Conservation (phyloP, 2,888 invertebrate species). For the Tiliacea citrago region DNA sequence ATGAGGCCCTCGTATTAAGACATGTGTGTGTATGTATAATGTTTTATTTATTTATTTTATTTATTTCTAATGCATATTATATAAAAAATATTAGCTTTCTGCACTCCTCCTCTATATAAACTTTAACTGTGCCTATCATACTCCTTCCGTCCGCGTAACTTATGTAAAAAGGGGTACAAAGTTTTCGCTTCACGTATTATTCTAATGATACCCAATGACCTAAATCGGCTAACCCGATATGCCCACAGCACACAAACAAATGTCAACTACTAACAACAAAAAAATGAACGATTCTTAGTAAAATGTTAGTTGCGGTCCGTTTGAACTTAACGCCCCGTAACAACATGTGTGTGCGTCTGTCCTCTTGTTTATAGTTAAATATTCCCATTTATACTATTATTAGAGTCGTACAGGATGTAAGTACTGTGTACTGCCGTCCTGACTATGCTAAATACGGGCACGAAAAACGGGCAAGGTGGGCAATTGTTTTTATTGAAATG, state of each 20-base stretch:
- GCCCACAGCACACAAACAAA: conserved; percentile 39
- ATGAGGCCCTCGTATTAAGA: too few species aligned
- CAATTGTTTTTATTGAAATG: conserved; percentile 54
- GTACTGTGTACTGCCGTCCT: conserved; percentile 57
- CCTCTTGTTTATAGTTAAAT: conserved; percentile 66
- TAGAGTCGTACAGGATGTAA: conserved; percentile 65
- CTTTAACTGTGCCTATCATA: too few species aligned
- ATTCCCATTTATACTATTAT: conserved; percentile 68
- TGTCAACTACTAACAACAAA: conserved; percentile 51
- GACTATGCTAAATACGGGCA: conserved; percentile 58
- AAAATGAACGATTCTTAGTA: conserved; percentile 63
- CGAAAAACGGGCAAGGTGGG: conserved; percentile 54
- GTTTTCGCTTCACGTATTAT: too few species aligned
- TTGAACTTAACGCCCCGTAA: conserved; percentile 69
- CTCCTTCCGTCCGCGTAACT: too few species aligned
- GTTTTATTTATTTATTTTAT: too few species aligned
- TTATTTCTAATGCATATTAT: too few species aligned
- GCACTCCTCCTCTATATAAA: too few species aligned
- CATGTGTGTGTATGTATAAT: too few species aligned
- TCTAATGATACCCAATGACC: conserved; percentile 28
- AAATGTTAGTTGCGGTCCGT: conserved; percentile 68
- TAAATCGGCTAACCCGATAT: conserved; percentile 47
- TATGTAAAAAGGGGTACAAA: too few species aligned
- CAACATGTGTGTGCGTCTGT: conserved; percentile 65
- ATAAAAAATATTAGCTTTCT: too few species aligned